Base-by-base conservation (phyloP, 2,888 invertebrate genomes). In the Lagria hirta region DNA sequence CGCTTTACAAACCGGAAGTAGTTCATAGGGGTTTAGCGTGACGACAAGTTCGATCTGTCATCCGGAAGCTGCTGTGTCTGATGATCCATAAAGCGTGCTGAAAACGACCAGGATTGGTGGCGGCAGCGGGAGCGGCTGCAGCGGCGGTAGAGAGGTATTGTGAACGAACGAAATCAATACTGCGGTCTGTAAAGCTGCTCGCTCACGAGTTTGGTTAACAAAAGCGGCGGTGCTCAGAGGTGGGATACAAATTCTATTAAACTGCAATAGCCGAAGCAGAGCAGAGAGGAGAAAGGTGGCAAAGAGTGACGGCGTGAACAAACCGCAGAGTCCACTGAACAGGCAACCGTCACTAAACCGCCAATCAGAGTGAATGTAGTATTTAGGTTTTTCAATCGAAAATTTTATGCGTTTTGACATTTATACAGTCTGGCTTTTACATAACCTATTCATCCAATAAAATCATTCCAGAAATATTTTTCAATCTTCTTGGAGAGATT, bases 121-220 rank as follows among this genome's bases (percentile, higher is more conserved):
- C 36, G 49, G 23, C 23, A 21, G 27, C 24, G 24, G 38, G 30
- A 42, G 48, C 20, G 30, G 32, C 10, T 35, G 24, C 24, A 12
- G 43, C 8, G 37, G 27, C 22, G 32, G 10, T 22, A 33, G 33
- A 43, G 43, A 46, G 45, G 35, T 43, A 41, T 56, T 56, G 57
- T 56, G 58, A 55, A 58, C 35, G 38, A 48, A 48, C 49, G 57
- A 59, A 61, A 63, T 63, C 63, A 61, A 63, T 63, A 63, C 59
- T 63, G 63, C 63, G 63, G 63, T 61, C 58, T 58, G 58, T 61
- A 57, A 54, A 51, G 54, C 54, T 53, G 52, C 49, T 48, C 32
- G 37, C 51, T 37, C 13, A 40, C 45, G 47, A 50, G 48, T 53
- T 54, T 51, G 49, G 43, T 42, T 48, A 43, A 51, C 51, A 49